Conservation (phyloP, 2,113 vertebrate genomes). For the Zosterops lateralis region DNA sequence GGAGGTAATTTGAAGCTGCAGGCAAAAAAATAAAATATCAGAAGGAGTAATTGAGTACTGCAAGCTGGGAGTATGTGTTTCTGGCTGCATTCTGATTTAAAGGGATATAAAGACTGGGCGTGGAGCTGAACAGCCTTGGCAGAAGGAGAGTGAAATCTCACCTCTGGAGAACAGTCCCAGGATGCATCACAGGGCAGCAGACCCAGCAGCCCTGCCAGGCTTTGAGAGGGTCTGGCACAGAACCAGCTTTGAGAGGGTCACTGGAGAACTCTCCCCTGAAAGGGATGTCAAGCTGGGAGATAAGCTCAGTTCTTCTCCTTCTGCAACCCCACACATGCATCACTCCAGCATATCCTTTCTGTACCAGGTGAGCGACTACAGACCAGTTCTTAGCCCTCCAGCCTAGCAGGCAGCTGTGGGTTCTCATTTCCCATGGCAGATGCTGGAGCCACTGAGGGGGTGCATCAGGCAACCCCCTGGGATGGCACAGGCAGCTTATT, state of each 20-base stretch:
- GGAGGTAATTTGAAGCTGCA: conserved; percentile 66
- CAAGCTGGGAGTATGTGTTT: conserved; percentile 31
- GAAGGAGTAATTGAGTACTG: conserved; percentile 50
- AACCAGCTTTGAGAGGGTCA: neutral
- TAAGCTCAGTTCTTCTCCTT: neutral
- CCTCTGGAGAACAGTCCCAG: accelerated
- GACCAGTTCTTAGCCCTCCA: neutral
- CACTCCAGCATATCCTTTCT: neutral
- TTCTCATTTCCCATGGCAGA: accelerated
- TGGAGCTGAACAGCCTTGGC: neutral
- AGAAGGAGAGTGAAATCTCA: neutral
- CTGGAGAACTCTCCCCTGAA: neutral
- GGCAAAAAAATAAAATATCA: conserved; percentile 63
- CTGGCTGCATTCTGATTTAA: conserved; percentile 30
- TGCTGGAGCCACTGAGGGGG: neutral
- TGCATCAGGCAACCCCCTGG: neutral
- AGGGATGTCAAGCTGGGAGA: neutral
- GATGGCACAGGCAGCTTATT: neutral
- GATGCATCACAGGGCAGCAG: neutral
- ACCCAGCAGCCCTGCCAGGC: neutral
- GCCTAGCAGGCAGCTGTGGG: neutral
- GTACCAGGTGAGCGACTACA: neutral
- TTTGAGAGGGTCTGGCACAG: neutral
- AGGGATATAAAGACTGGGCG: accelerated
- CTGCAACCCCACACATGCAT: neutral